Evolutionary conservation across 2,797 vertebrate species (phyloP), one percentile per base, ranked within the genome.

Genomic region (Philypnodon macrostomus): DNA sequence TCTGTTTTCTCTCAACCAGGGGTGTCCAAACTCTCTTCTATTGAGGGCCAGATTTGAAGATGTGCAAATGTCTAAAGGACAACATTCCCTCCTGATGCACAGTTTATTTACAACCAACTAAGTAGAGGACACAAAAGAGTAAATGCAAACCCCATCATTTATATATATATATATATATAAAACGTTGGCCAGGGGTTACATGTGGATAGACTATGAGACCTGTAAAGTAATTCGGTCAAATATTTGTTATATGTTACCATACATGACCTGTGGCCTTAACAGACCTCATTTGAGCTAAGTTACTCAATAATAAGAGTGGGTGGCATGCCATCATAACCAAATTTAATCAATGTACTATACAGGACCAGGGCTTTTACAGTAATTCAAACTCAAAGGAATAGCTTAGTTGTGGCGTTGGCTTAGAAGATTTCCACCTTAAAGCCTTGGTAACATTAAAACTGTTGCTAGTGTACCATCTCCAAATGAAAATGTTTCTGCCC

Each of bases 281-380:
- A 13, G 58, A 59, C 53, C 60, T 36, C 5, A 26, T 36, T 33
- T 35, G 57, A 48, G 39, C 48, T 54, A 51, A 48, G 40, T 52
- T 72, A 42, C n/a, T n/a, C n/a, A 46, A 72, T 75, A 65, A 63
- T 53, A 53, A 56, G 52, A 72, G 62, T 64, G 56, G 53, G 67
- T 47, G 60, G 73, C 62, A 63, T 86, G 84, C 83, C 85, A 86
- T 48, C 63, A 78, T 83, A 82, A 91, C 86, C 87, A 86, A 89
- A 92, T 93, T 85, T 92, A 95, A 95, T 95, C 87, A 90, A 85
- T 88, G 92, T 90, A 81, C 84, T 75, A 88, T 85, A 53, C 50
- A 46, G 53, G 51, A 91, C 88, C 89, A 85, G 83, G 84, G 88
- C 86, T 93, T 93, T 94, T 85, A 90, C 83, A 88, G 88, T 93